phyloP scores from a whole-genome alignment of 2,113 vertebrate species.

The Balaeniceps rex region DNA sequence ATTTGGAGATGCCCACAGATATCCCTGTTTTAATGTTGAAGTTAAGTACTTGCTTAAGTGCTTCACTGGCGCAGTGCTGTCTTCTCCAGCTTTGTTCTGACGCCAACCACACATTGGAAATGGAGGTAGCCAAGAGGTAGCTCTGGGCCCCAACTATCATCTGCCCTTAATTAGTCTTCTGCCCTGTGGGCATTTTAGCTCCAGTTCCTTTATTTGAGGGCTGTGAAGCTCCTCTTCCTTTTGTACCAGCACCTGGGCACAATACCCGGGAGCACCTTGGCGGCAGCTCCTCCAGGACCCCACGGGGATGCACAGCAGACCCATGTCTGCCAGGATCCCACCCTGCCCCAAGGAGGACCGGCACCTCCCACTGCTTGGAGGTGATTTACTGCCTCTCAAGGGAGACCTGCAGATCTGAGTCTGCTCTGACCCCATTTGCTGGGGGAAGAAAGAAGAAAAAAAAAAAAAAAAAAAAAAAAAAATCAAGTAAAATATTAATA shows the following conservation, averaged over 20 bases:
- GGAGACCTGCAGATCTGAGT: background rate
- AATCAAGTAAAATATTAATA: conserved; percentile 12
- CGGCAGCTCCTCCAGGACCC: background rate
- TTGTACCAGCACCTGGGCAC: background rate
- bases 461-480: background rate
- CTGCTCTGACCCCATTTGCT: background rate
- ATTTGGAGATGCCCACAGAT: background rate
- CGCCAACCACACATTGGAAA: background rate
- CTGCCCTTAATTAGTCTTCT: background rate
- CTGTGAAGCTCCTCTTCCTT: background rate
- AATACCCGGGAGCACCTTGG: background rate
- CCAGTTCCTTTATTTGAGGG: background rate
- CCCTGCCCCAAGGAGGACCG: background rate
- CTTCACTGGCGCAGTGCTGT: background rate
- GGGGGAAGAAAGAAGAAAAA: background rate
- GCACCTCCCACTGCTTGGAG: background rate
- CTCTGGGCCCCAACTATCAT: background rate
- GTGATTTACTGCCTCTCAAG: background rate
- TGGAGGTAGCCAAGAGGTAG: background rate
- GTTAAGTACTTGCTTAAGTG: background rate
- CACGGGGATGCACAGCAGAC: background rate
- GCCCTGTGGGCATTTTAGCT: background rate
- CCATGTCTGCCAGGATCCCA: background rate
- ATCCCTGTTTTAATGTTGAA: background rate
- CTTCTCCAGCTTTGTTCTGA: background rate